These are phyloP conservation scores for Speoplatyrhinus poulsoni DNA, from an alignment of 2,113 vertebrate genomes.

Conservation along the genomic window DNA sequence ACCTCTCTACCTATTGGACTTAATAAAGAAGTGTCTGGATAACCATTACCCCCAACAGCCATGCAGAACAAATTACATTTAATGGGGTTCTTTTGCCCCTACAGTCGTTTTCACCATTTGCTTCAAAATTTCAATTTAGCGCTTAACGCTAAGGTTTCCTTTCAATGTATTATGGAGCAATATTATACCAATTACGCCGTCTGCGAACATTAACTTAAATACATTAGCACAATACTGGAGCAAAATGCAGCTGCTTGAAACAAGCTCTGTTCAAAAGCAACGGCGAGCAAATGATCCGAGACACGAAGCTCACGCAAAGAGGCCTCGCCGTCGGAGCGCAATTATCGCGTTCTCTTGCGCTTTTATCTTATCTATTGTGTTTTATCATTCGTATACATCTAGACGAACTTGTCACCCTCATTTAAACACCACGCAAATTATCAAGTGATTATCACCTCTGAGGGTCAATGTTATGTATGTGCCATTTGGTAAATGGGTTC, in stretches of 20 bases:
- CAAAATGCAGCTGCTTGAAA: slow-evolving; percentile 79
- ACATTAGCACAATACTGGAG: slow-evolving; percentile 84
- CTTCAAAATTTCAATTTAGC: slow-evolving; percentile 96
- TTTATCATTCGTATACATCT: slow-evolving; percentile 45
- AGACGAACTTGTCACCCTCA: slow-evolving; percentile 31
- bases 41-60: slow-evolving; percentile 89
- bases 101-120: slow-evolving; percentile 88
- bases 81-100: slow-evolving; percentile 90
- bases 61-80: slow-evolving; percentile 99
- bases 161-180: slow-evolving; percentile 85
- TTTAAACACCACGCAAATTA: slow-evolving; percentile 43
- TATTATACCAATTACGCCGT: slow-evolving; percentile 88
- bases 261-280: slow-evolving; percentile 71
- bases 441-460: background rate
- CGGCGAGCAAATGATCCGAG: slow-evolving; percentile 60
- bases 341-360: slow-evolving; percentile 63
- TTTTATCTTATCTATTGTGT: slow-evolving; percentile 42
- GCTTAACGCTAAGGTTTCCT: slow-evolving; percentile 87
- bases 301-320: slow-evolving; percentile 46
- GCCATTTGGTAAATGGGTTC: background rate
- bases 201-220: slow-evolving; percentile 87
- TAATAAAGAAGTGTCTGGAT: slow-evolving; percentile 83
- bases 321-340: slow-evolving; percentile 44
- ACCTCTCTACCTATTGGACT: slow-evolving; percentile 86
- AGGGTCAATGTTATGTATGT: slow-evolving; percentile 1